Conservation (phyloP, 2,797 vertebrate genomes). For the Cynopterus sphinx region DNA sequence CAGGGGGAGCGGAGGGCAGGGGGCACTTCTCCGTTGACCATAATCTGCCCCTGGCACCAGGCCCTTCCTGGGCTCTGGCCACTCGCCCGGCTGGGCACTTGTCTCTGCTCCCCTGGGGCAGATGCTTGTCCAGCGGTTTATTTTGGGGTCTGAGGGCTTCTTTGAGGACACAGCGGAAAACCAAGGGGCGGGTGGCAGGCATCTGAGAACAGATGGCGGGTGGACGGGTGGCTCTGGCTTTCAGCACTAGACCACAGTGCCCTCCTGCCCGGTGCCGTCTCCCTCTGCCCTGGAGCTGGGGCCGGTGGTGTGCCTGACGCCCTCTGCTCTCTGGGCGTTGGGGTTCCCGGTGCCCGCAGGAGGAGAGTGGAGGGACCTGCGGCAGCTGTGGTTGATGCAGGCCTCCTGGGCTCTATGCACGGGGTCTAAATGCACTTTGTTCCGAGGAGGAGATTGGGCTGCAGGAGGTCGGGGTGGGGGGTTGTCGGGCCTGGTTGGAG, state of each 20-base stretch:
- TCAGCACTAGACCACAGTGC: no score
- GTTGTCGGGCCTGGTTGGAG: background rate
- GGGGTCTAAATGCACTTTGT: background rate
- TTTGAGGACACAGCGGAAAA: background rate
- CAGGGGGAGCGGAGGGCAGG: background rate
- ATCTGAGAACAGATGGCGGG: background rate
- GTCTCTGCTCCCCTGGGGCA: background rate
- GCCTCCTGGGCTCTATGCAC: background rate
- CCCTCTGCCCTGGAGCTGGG: background rate
- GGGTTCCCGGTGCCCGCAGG: background rate
- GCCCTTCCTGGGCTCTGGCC: background rate
- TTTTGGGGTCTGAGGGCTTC: conserved; percentile 46
- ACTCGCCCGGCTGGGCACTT: background rate
- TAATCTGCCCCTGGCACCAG: background rate
- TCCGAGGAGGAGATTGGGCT: background rate
- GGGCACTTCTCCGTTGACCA: background rate
- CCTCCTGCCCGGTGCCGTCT: background rate
- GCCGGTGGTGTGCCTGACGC: background rate
- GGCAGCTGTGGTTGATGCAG: background rate
- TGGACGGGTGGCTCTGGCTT: background rate
- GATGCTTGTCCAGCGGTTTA: background rate
- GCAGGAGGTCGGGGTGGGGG: background rate
- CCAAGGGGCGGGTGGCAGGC: background rate
- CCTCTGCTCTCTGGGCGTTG: background rate
- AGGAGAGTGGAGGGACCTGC: background rate